These are phyloP conservation scores for Sminthurides bifidus DNA, from an alignment of 1,140 invertebrate genomes.

Conservation along the genomic window DNA sequence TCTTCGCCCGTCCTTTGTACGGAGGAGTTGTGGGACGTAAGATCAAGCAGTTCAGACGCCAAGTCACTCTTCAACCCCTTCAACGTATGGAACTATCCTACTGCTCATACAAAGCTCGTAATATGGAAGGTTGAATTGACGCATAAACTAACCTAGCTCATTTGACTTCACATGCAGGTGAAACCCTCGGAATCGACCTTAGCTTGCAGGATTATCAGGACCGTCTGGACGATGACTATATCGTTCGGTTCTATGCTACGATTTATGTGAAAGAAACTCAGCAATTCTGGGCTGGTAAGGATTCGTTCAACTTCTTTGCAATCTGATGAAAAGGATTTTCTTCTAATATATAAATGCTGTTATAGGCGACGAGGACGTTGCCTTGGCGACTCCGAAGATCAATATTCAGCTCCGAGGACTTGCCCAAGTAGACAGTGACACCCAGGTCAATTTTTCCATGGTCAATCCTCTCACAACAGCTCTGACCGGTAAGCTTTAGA, in stretches of 20 bases:
- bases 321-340: neutral
- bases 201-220: constrained; percentile 34
- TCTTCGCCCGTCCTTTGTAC: constrained; percentile 15
- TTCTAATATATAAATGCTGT: neutral
- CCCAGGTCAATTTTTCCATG: constrained; percentile 36
- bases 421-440: constrained; percentile 32
- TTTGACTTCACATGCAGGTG: constrained; percentile 17
- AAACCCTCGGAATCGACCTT: constrained; percentile 27
- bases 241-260: constrained; percentile 35
- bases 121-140: neutral
- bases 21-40: constrained; percentile 14
- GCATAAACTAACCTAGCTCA: neutral
- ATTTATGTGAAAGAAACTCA: constrained; percentile 35
- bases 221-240: constrained; percentile 36
- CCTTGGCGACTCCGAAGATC: constrained; percentile 35
- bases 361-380: constrained; percentile 34
- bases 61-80: constrained; percentile 10
- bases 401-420: constrained; percentile 28
- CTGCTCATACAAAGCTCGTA: no score
- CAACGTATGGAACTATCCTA: no score
- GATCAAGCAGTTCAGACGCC: constrained; percentile 11
- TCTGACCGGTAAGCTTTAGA: constrained; percentile 32
- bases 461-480: constrained; percentile 36
- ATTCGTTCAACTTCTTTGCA: neutral
- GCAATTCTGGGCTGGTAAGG: constrained; percentile 34